Percentiles rank a stretch among this genome's conserved stretches.
Conservation (phyloP, 2,113 vertebrate species). For the Lanius collurio region DNA sequence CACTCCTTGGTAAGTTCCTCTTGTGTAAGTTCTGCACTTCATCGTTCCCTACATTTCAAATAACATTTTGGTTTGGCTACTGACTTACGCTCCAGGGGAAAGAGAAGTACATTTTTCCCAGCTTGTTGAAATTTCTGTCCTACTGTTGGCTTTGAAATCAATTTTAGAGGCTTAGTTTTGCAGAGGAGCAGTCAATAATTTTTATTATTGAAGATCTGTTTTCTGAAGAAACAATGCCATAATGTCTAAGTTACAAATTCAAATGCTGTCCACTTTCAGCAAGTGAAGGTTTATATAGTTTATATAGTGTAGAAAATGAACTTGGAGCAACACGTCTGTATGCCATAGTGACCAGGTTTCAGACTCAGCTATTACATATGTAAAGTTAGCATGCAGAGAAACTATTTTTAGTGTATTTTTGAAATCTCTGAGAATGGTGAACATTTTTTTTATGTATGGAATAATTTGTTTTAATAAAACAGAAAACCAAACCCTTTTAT, state of each 20-base stretch:
- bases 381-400: neutral
- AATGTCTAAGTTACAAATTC: neutral
- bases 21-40: neutral
- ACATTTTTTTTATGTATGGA: neutral
- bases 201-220: neutral
- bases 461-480: neutral
- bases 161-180: neutral
- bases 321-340: neutral
- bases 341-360: neutral
- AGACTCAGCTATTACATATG: neutral
- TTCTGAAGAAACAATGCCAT: neutral
- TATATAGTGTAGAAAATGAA: neutral
- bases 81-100: no score
- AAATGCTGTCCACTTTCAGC: neutral
- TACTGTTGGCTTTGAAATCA: neutral
- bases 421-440: neutral
- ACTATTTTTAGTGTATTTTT: neutral
- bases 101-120: neutral
- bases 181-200: neutral
- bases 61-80: neutral
- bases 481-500: neutral
- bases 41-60: neutral
- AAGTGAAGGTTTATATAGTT: neutral
- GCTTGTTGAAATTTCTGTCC: neutral
- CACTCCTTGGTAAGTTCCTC: conserved; percentile 80